Evolutionary conservation across 2,113 vertebrate species (phyloP), one percentile per base, ranked within the genome.

Genomic region (Plecotus auritus): DNA sequence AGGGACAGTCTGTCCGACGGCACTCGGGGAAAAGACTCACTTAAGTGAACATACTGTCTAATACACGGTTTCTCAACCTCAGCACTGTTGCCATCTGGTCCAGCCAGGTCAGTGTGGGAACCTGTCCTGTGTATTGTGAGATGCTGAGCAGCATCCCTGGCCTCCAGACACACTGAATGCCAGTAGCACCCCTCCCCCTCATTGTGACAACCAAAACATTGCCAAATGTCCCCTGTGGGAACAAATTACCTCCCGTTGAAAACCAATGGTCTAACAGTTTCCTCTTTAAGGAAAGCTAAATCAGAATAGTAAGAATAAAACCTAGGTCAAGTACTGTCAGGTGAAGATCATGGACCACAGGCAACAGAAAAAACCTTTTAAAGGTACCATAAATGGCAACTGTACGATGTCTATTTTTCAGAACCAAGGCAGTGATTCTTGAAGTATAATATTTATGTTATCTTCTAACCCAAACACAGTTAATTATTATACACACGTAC

Each of bases 31-130:
- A 0, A 16, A 61, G 54, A 17, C 8, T 26, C 26, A 26, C 8
- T 3, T 9, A 42, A 32, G 7, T 20, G 45, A 72, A 54, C 7
- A 35, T 0, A 30, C 40, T 3, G 20, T 10, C 37, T 35, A 11
- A 11, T 0, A 32, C 2, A 20, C 2, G 30, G 51, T 0, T 3
- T 2, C 64, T 59, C 42, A 13, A 4, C 26, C 42, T 74, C 16
- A 13, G 30, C 23, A n/a, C 23, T 23, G 9, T 1, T 14, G 51
- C n/a, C n/a, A 45, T 4, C 6, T 11, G 13, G 8, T 7, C 26
- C 30, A 28, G 83, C 5, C 4, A 5, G 73, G 42, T 42, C 28
- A 35, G 45, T 0, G 40, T 4, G 67, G 59, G n/a, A 10, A 10
- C 37, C 82, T 49, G 30, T 4, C 35, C 12, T 11, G 18, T 2